Base-by-base conservation (phyloP, 2,113 vertebrate genomes). In the Pedionomus torquatus region DNA sequence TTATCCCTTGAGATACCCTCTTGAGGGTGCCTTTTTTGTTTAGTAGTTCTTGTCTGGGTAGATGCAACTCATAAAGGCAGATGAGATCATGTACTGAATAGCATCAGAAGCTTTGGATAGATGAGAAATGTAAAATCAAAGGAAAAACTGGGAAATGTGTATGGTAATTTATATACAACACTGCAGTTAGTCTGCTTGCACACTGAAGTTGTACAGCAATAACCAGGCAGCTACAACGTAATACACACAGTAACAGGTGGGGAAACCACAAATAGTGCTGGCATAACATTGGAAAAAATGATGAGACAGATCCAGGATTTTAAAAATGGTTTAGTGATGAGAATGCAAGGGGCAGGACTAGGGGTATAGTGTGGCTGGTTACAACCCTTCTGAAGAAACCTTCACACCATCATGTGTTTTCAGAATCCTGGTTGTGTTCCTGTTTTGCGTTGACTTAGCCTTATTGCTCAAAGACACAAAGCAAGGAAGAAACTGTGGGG, bases 261-360 rank as follows among this genome's bases (percentile, higher is more conserved):
- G 44, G 90, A 95, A 93, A 97, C 98, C 69, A 98, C 98, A 98
- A 98, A 98, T 98, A 98, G 98, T 97, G 92, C 93, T 97, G 95
- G 96, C 95, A 94, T 98, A 96, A 94, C 95, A 85, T 84, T 3
- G 98, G 98, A 98, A 98, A 98, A 98, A 98, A 98, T 98, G 98
- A 96, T 30, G 89, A 97, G 97, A 85, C 41, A 74, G 71, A 93
- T 92, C 96, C 97, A 98, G 95, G 92, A 83, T 80, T 97, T 97
- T 97, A 97, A 97, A 97, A 98, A 98, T 95, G 97, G 97, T 94
- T 98, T 92, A 81, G 75, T n/a, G 93, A 85, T 17, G 88, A 95
- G 97, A 98, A 96, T 96, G 95, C 83, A 75, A 93, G 90, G 37
- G 95, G 72, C 88, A 92, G 95, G 69, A 88, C 82, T 66, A 76